Evolutionary conservation across 2,888 invertebrate species (phyloP).

Genomic region (Sarcophaga variegata): DNA sequence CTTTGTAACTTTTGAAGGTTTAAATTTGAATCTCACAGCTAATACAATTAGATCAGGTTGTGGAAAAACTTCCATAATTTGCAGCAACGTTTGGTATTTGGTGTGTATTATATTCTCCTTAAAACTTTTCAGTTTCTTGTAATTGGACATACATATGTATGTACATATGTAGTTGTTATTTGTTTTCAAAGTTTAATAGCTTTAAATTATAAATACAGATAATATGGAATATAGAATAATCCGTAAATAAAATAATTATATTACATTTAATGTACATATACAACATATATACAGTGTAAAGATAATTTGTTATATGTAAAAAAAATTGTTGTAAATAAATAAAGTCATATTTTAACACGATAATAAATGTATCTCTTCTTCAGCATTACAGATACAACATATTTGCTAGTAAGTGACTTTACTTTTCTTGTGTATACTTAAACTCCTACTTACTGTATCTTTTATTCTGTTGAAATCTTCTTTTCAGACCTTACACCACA

Average conservation of each 20-base stretch:
- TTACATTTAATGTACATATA: constrained; percentile 13
- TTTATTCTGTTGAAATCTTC: no score
- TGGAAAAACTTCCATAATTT: neutral
- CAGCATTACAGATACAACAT: neutral
- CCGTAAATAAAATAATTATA: constrained; percentile 4
- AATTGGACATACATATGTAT: constrained; percentile 38
- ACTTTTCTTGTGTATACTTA: no score
- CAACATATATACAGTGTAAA: neutral
- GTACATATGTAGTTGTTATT: constrained; percentile 5
- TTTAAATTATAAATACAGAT: neutral
- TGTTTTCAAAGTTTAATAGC: neutral
- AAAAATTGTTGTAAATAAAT: neutral
- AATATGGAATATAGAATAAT: neutral
- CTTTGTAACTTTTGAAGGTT: constrained; percentile 62
- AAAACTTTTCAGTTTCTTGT: constrained; percentile 52
- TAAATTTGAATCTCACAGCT: constrained; percentile 59
- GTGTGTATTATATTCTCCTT: constrained; percentile 19
- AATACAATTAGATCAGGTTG: constrained; percentile 35
- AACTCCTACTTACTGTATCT: no score
- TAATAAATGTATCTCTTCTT: neutral
- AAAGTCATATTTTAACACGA: neutral
- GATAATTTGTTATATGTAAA: neutral
- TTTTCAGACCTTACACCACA: no score
- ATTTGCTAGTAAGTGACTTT: neutral
- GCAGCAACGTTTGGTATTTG: neutral